Base-by-base conservation (phyloP, 2,797 vertebrate genomes). In the Hyperoplus lanceolatus region DNA sequence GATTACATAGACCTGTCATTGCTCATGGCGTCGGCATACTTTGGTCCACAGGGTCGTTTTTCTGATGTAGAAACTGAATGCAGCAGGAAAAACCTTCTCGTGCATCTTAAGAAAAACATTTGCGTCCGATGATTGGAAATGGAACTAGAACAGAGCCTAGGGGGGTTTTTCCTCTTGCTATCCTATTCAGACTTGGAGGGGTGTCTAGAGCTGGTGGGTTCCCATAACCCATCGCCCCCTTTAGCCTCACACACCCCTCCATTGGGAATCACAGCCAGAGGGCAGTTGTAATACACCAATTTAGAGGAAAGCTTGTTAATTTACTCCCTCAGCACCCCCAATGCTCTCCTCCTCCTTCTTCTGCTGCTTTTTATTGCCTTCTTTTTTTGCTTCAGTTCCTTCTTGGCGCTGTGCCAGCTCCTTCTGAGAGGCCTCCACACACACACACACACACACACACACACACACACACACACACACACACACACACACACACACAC, bases 281-380 rank as follows among this genome's bases (percentile, higher is more conserved):
- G 92, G 87, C 87, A 84, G 86, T 81, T 93, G 90, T 93, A 92
- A 92, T 90, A 93, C 91, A 90, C 85, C 89, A 90, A 90, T 92
- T 94, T 93, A 61, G 85, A 90, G 90, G 78, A 88, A 89, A 91
- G 84, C 91, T 91, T 87, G 82, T 93, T 93, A 91, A 93, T 94
- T 87, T 87, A 87, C 80, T 82, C 89, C 85, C 81, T 79, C 51
- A 43, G 45, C 69, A 48, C 62, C 55, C 68, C 72, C 70, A 29
- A 29, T 21, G 29, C 61, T 65, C 59, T 39, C 49, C 73, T 54
- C 62, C 76, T 65, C 59, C 71, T 68, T 62, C 67, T 60, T 21
- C 21, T 21, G 1, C 21, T 21, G 21, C 21, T 21, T 87, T 87
- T 87, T 89, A 89, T 89, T 90, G 87, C 83, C 84, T 59, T 91